phyloP scores from a whole-genome alignment of 2,888 invertebrate species.

The Euplexia lucipara region DNA sequence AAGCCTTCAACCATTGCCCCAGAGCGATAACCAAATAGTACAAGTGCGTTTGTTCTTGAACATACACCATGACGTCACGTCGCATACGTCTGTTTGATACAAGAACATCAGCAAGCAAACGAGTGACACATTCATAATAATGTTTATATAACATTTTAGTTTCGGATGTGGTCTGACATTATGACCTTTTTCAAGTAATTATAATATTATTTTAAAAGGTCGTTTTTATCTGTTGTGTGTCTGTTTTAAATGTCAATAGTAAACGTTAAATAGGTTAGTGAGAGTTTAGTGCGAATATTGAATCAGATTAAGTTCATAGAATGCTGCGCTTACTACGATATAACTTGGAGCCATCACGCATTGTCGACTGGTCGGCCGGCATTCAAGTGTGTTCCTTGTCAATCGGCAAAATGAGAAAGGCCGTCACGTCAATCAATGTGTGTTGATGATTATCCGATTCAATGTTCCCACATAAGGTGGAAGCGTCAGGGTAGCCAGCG shows the following conservation, averaged over 20 bases:
- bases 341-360: no score
- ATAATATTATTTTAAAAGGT: constrained; percentile 18
- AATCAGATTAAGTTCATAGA: not conserved
- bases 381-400: no score
- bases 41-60: constrained; percentile 3
- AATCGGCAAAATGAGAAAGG: no score
- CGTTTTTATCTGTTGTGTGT: constrained; percentile 11
- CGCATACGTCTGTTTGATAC: constrained; percentile 10
- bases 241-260: constrained; percentile 29
- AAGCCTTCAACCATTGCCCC: constrained; percentile 38
- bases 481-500: no score
- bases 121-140: constrained; percentile 31
- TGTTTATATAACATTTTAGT: constrained; percentile 18
- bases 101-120: constrained; percentile 23
- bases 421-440: no score
- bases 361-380: no score
- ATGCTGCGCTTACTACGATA: no score
- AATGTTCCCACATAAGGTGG: no score
- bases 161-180: constrained; percentile 10
- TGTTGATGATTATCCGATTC: no score
- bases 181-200: constrained; percentile 33
- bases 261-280: constrained; percentile 16
- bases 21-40: constrained; percentile 31
- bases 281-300: constrained; percentile 3
- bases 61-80: constrained; percentile 26